Conservation (phyloP, 1,140 invertebrate genomes). For the Elysia chlorotica region DNA sequence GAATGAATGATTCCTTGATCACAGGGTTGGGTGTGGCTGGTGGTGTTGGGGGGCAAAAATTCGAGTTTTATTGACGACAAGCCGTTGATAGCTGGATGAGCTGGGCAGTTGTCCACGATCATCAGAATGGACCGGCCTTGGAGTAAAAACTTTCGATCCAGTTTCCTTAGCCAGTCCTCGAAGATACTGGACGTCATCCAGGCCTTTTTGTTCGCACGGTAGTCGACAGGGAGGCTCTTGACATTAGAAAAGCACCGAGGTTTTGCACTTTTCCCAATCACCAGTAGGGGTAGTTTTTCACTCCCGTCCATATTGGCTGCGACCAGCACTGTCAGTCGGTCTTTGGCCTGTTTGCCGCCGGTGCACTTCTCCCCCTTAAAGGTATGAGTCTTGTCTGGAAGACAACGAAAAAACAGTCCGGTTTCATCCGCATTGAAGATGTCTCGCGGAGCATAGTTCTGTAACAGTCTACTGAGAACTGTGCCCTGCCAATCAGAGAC, state of each 20-base stretch:
- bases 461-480: not conserved
- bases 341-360: conserved; percentile 59
- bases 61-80: not conserved
- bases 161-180: not conserved
- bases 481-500: not conserved
- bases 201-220: conserved; percentile 13
- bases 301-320: conserved; percentile 59
- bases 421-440: conserved; percentile 36
- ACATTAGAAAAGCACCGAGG: conserved; percentile 63
- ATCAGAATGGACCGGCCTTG: not conserved
- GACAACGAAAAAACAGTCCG: conserved; percentile 23
- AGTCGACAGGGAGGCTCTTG: conserved; percentile 31
- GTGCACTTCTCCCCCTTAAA: conserved; percentile 19
- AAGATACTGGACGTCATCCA: no score
- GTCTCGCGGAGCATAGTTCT: not conserved
- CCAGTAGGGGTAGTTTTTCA: conserved; percentile 61
- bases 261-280: conserved; percentile 63
- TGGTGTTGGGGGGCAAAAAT: conserved; percentile 31
- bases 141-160: not conserved
- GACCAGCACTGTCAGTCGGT: conserved; percentile 61
- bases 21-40: conserved; percentile 26
- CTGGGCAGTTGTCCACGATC: not conserved
- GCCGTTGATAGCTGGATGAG: not conserved
- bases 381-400: conserved; percentile 26
- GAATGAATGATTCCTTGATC: conserved; percentile 1